These are phyloP conservation scores for Gobius niger DNA, from an alignment of 2,113 vertebrate genomes.

Conservation along the genomic window DNA sequence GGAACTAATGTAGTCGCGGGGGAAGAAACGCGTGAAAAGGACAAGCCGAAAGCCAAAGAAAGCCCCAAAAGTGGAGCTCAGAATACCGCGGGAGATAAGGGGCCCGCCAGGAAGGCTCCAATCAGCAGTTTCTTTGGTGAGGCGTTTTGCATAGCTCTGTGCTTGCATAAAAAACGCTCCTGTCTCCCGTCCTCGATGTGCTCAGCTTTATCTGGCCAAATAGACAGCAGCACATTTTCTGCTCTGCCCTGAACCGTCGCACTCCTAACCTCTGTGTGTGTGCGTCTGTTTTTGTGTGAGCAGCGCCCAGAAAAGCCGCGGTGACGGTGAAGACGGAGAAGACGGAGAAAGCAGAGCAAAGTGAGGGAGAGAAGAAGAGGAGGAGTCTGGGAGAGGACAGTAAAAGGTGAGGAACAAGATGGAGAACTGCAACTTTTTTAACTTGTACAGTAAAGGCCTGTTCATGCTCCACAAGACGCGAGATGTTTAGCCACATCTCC, in stretches of 20 bases:
- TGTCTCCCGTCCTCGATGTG: constrained; percentile 26
- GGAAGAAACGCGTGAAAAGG: constrained; percentile 35
- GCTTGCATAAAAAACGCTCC: constrained; percentile 35
- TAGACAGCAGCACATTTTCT: constrained; percentile 25
- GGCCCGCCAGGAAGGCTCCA: constrained; percentile 57
- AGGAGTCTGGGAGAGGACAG: constrained; percentile 43
- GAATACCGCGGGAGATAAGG: constrained; percentile 59
- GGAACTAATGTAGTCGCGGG: constrained; percentile 13
- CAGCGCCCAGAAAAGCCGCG: constrained; percentile 81
- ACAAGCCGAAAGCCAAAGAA: constrained; percentile 18
- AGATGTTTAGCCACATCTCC: no score
- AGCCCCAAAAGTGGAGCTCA: constrained; percentile 57
- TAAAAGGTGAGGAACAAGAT: constrained; percentile 50
- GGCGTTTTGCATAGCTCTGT: constrained; percentile 51
- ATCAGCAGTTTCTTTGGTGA: constrained; percentile 88
- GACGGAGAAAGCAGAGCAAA: constrained; percentile 52
- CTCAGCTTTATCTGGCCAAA: constrained; percentile 39
- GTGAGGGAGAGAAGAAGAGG: constrained; percentile 34
- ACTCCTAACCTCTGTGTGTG: constrained; percentile 8
- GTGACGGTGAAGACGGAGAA: constrained; percentile 30
- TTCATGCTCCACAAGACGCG: no score
- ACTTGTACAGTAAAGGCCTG: neutral
- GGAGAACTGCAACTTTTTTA: neutral
- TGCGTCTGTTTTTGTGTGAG: constrained; percentile 1
- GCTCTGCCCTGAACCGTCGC: constrained; percentile 13